Percentiles rank a stretch among this genome's conserved stretches.
Conservation (phyloP, 2,113 vertebrate species). For the Syrrhaptes paradoxus region DNA sequence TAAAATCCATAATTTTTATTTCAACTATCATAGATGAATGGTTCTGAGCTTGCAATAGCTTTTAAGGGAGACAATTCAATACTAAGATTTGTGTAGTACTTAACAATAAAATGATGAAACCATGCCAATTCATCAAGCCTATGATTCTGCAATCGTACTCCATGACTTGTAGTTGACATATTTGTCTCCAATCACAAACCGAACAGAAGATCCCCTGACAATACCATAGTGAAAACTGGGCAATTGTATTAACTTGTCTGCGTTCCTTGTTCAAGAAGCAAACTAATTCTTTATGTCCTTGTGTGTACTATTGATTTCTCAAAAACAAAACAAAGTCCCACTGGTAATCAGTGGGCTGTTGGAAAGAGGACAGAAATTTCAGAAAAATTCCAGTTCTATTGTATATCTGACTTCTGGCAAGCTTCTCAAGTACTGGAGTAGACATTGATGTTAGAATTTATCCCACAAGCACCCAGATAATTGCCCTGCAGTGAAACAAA, state of each 20-base stretch:
- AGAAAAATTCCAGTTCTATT: neutral
- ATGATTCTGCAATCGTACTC: neutral
- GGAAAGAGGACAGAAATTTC: neutral
- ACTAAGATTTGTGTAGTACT: neutral
- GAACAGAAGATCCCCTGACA: neutral
- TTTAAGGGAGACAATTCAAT: neutral
- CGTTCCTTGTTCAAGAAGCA: neutral
- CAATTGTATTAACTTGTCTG: neutral
- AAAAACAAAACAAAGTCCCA: neutral
- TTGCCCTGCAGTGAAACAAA: neutral
- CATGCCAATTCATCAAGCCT: neutral
- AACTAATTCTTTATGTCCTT: neutral
- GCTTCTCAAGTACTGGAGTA: neutral
- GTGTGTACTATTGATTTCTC: neutral
- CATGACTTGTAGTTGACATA: accelerated
- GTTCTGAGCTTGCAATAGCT: neutral
- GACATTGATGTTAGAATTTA: neutral
- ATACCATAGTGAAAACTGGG: neutral
- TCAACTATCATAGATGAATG: neutral
- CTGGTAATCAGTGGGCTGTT: neutral
- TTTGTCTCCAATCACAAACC: neutral
- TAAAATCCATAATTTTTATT: neutral
- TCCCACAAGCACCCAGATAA: neutral
- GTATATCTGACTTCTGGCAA: neutral
- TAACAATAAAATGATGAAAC: neutral